phyloP scores from a whole-genome alignment of 2,113 vertebrate species.

The Entomyzon cyanotis region DNA sequence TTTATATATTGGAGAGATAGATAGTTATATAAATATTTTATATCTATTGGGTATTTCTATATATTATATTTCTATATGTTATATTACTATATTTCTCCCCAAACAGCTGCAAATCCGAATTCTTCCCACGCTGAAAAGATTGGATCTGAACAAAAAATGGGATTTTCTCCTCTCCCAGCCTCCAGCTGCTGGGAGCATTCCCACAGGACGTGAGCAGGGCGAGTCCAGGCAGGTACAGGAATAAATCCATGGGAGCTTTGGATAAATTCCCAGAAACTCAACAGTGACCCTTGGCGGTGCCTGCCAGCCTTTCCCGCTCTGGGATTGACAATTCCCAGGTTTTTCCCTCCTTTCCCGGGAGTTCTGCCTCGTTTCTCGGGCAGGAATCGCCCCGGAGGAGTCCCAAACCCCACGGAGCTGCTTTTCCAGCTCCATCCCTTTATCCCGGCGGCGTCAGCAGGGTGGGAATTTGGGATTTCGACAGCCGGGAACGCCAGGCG shows the following conservation, averaged over 20 bases:
- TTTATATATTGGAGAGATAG: no score
- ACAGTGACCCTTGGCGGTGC: rapidly evolving
- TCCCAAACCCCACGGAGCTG: neutral
- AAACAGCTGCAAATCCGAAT: rapidly evolving
- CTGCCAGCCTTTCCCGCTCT: neutral
- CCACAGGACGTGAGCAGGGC: rapidly evolving
- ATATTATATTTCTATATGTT: no score
- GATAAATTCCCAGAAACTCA: neutral
- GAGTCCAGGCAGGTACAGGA: neutral
- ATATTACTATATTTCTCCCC: no score
- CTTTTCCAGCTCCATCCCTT: neutral
- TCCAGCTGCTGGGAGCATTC: neutral
- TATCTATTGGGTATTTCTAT: no score
- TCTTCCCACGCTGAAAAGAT: no score
- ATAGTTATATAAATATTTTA: no score
- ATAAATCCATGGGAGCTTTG: neutral
- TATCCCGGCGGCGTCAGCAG: neutral
- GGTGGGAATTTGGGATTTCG: neutral
- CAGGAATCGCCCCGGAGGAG: neutral
- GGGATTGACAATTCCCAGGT: no score
- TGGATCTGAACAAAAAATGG: rapidly evolving
- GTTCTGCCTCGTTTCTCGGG: neutral
- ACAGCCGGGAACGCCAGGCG: neutral
- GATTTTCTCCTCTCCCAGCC: neutral
- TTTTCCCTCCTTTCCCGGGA: neutral